phyloP scores from a whole-genome alignment of 2,113 vertebrate genomes.

The Origma solitaria region DNA sequence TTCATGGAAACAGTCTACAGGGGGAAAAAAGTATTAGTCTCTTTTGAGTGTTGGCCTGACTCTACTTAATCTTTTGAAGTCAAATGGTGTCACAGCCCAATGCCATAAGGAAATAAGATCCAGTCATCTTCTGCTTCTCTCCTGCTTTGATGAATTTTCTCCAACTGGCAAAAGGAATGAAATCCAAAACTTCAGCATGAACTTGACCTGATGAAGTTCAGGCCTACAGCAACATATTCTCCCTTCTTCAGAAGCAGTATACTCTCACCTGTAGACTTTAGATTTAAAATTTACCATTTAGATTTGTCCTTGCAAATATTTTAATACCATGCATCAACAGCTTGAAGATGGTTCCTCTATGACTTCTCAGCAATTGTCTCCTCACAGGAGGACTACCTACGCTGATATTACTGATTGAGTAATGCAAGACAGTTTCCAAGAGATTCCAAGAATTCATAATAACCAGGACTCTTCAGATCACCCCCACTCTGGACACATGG shows the following conservation, averaged over 20 bases:
- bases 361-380: neutral
- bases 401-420: neutral
- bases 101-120: slow-evolving; percentile 37
- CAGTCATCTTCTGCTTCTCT: neutral
- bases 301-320: neutral
- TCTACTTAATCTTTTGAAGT: neutral
- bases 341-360: neutral
- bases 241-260: neutral
- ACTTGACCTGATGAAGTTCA: neutral
- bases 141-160: neutral
- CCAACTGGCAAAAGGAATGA: slow-evolving; percentile 28
- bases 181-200: neutral
- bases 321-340: neutral
- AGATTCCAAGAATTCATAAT: neutral
- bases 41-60: neutral
- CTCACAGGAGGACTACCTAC: neutral
- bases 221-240: neutral
- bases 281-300: neutral
- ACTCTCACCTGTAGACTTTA: neutral
- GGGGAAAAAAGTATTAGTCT: neutral
- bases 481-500: neutral
- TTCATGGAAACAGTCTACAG: neutral
- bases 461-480: neutral
- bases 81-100: neutral
- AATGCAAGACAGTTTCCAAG: neutral